Conservation (phyloP, 37 sponge, comb jelly and placozoan genomes). For the Diacarnus erythraeanus region DNA sequence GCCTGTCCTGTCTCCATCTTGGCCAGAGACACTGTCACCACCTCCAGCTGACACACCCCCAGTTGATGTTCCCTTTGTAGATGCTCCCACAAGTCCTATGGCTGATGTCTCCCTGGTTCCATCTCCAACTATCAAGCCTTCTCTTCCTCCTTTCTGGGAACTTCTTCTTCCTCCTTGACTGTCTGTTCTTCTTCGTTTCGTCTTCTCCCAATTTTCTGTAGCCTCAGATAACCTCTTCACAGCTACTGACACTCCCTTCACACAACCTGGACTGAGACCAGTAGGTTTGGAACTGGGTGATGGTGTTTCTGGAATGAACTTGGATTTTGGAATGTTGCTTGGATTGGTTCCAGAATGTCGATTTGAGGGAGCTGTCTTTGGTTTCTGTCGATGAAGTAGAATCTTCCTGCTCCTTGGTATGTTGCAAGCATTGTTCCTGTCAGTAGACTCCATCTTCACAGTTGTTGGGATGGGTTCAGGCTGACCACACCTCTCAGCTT, state of each 20-base stretch:
- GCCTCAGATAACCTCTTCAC: not conserved
- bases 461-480: too few species aligned
- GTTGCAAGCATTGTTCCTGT: not conserved
- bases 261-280: not conserved
- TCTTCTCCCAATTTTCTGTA: not conserved
- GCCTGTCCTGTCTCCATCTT: not conserved
- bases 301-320: too few species aligned
- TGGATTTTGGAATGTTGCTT: too few species aligned
- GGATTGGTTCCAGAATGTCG: too few species aligned
- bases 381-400: not conserved
- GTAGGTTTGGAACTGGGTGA: not conserved
- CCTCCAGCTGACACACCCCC: not conserved
- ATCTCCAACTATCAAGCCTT: not conserved
- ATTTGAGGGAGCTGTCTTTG: not conserved
- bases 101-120: not conserved
- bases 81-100: too few species aligned
- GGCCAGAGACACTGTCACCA: not conserved
- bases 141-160: not conserved
- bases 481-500: slow-evolving; percentile 45
- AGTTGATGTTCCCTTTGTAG: not conserved
- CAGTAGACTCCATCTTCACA: too few species aligned
- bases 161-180: not conserved
- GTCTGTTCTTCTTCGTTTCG: not conserved
- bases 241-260: not conserved
- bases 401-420: not conserved